Base-by-base conservation (phyloP, 2,888 invertebrate genomes). In the Acanthoscelides obtectus region DNA sequence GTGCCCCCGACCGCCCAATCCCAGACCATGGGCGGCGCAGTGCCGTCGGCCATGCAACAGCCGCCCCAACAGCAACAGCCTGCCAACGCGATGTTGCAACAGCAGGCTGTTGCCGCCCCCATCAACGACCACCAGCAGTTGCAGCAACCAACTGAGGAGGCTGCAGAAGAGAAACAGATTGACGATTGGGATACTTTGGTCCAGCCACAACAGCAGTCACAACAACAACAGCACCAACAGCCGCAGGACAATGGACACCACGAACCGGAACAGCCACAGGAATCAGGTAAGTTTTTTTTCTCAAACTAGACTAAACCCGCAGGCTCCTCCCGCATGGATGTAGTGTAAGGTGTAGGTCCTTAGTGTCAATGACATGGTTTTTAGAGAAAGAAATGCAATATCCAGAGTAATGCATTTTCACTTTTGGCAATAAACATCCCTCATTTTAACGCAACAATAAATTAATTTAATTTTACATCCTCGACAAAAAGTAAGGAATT, bases 31-130 rank as follows among this genome's bases (percentile, higher is more conserved):
- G 45, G 5, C 45, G 45, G 45, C 12, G 69, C 79, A 20, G 79
- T 81, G 4, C 72, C 81, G 21, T 74, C 79, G 12, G 78, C 74
- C 72, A 72, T 82, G 70, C 83, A 78, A 73, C 80, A 79, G 45
- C 45, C 45, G 45, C 45, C 45, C 45, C 45, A 45, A 45, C 45
- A 45, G 45, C 45, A 45, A 17, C 45, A 45, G 45, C 45, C 45
- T 17, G 45, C 45, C 45, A 45, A 12, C 45, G 17, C 45, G 45
- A 45, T 45, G 1, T 12, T 45, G 5, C 45, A 45, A 45, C 45
- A 45, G 17, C 45, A 45, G 12, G 12, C 45, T 6, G 45, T 45
- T 12, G 45, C 17, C 1, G 45, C 45, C 45, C 45, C 45, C 17
- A 45, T 45, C 17, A 12, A 6, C 45, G 45, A 45, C 17, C 45